phyloP scores from a whole-genome alignment of 2,113 vertebrate genomes.

The Athene cunicularia region DNA sequence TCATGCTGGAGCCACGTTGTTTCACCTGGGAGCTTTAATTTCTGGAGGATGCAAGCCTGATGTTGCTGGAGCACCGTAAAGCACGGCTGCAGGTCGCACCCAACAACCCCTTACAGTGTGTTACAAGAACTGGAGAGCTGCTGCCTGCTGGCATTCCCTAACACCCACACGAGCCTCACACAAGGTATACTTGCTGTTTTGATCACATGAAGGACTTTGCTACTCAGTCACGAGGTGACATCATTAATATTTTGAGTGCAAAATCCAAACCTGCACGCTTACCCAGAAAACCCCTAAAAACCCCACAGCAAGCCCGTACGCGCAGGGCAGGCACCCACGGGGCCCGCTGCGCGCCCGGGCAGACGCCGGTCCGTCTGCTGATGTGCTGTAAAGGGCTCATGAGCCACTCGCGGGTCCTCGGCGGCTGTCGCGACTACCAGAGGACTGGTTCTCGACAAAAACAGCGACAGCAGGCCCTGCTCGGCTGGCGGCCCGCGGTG shows the following conservation, averaged over 20 bases:
- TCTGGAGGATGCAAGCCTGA: neutral
- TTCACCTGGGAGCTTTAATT: neutral
- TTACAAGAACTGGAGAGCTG: no score
- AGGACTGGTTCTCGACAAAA: neutral
- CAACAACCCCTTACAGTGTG: neutral
- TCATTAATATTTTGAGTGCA: neutral
- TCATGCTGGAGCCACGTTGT: rapidly evolving
- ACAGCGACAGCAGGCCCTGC: neutral
- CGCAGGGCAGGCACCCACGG: neutral
- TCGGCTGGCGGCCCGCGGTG: neutral
- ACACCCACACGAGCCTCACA: rapidly evolving
- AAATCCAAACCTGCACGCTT: neutral
- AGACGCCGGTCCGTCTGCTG: neutral
- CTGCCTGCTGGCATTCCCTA: neutral
- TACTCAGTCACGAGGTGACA: neutral
- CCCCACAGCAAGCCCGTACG: rapidly evolving
- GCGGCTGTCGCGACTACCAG: no score
- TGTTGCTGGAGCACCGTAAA: neutral
- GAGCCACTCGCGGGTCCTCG: no score
- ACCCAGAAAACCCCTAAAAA: rapidly evolving
- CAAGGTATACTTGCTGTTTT: rapidly evolving
- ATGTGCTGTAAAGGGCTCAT: rapidly evolving
- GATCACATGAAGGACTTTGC: neutral
- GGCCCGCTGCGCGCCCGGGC: neutral
- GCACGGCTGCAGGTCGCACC: neutral